phyloP scores from a whole-genome alignment of 2,888 invertebrate genomes.

The Pseudoips prasinana region DNA sequence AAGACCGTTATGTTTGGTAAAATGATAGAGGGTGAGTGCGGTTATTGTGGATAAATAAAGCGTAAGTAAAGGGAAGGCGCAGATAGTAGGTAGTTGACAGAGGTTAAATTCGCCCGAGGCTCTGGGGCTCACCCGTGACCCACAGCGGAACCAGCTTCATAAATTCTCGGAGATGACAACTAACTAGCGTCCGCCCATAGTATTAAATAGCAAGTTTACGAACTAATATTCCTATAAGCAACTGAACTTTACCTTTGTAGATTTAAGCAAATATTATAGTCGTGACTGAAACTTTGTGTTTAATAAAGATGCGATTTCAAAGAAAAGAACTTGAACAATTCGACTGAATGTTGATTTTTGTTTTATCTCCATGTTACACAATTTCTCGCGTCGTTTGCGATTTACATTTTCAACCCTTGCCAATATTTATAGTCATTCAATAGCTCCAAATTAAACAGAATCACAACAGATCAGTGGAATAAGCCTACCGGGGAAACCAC shows the following conservation, averaged over 20 bases:
- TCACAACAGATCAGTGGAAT: too few species aligned
- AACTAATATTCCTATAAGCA: conserved; percentile 9
- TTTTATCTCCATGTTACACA: too few species aligned
- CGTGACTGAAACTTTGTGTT: too few species aligned
- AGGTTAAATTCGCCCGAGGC: conserved; percentile 44
- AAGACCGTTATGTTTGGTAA: conserved; percentile 46
- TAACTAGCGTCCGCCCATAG: conserved; percentile 29
- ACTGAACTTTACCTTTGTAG: conserved; percentile 1
- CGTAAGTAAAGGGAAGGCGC: conserved; percentile 37
- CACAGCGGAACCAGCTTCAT: conserved; percentile 36
- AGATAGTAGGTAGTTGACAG: conserved; percentile 49
- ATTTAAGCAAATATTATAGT: background rate
- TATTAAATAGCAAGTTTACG: conserved; percentile 11
- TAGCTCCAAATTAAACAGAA: too few species aligned
- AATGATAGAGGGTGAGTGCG: conserved; percentile 47
- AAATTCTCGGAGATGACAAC: conserved; percentile 51
- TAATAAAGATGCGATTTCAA: too few species aligned
- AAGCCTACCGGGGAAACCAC: too few species aligned
- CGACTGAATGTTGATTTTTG: too few species aligned
- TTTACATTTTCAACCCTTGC: too few species aligned
- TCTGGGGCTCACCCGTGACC: conserved; percentile 40
- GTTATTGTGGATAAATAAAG: conserved; percentile 51
- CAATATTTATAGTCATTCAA: too few species aligned
- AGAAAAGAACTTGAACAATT: too few species aligned
- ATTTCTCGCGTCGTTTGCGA: too few species aligned